Conservation (phyloP, 2,797 vertebrate genomes). For the Tapirus indicus region DNA sequence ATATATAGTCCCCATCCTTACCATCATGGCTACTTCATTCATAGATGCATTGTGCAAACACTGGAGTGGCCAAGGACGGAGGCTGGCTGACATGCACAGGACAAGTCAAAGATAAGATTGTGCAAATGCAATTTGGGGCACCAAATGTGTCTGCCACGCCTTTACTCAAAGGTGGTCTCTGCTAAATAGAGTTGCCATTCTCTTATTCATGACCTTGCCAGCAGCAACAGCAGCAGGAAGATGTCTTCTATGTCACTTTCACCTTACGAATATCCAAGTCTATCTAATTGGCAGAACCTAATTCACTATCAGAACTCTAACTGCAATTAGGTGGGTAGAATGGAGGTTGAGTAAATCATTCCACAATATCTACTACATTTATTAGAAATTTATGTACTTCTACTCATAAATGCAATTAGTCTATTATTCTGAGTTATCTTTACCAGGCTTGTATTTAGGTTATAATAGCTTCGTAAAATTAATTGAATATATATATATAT, state of each 20-base stretch:
- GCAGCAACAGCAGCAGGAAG: neutral
- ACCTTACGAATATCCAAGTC: neutral
- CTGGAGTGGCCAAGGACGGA: neutral
- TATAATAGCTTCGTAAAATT: neutral
- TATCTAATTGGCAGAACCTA: neutral
- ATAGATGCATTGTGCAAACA: neutral
- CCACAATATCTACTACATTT: neutral
- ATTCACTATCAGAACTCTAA: neutral
- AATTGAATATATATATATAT: neutral
- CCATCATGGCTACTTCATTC: neutral
- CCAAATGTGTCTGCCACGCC: neutral
- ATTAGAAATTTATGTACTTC: neutral
- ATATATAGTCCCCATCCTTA: neutral
- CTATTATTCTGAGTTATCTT: neutral
- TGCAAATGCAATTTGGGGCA: neutral
- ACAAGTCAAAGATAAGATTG: neutral
- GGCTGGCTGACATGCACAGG: neutral
- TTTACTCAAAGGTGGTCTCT: neutral
- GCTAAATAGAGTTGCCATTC: neutral
- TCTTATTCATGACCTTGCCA: neutral
- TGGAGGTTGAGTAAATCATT: neutral
- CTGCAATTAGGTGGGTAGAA: neutral
- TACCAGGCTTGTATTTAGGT: neutral
- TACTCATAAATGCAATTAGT: neutral
- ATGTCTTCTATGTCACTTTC: neutral